Conservation (phyloP, 1,140 invertebrate species). For the Drosophila aff. region DNA sequence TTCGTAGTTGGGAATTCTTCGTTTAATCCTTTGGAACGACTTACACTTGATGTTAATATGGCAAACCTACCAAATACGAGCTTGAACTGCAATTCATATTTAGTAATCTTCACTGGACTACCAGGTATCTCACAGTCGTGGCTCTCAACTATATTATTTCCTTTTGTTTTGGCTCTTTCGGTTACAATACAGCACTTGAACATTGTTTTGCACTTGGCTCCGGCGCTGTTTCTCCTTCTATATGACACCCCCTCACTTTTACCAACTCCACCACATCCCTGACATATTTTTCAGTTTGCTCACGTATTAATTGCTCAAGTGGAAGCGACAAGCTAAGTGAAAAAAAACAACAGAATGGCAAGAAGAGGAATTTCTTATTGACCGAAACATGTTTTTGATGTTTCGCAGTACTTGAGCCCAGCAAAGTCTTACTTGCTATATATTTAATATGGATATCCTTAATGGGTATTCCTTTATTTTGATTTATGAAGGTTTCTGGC, state of each 20-base stretch:
- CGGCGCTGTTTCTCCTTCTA: constrained; percentile 27
- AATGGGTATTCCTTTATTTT: constrained; percentile 45
- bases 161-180: constrained; percentile 23
- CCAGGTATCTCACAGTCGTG: constrained; percentile 2
- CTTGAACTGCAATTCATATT: background rate
- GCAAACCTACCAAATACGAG: background rate
- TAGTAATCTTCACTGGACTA: background rate
- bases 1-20: background rate
- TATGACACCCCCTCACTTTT: constrained; percentile 1
- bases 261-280: constrained; percentile 27
- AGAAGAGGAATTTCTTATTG: constrained; percentile 53
- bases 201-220: constrained; percentile 77
- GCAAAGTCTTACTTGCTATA: constrained; percentile 24
- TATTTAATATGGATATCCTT: constrained; percentile 43
- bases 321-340: constrained; percentile 67
- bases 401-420: constrained; percentile 49
- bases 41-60: background rate
- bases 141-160: background rate
- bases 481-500: constrained; percentile 57
- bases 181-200: constrained; percentile 67
- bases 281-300: constrained; percentile 78
- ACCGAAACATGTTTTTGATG: constrained; percentile 77
- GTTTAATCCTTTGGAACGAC: background rate
- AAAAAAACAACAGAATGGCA: constrained; percentile 29
- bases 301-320: constrained; percentile 82